A percentile compares a stretch with the other conserved stretches of the same genome.
Conservation (phyloP, 1,140 invertebrate genomes). For the Drosophila mayri region DNA sequence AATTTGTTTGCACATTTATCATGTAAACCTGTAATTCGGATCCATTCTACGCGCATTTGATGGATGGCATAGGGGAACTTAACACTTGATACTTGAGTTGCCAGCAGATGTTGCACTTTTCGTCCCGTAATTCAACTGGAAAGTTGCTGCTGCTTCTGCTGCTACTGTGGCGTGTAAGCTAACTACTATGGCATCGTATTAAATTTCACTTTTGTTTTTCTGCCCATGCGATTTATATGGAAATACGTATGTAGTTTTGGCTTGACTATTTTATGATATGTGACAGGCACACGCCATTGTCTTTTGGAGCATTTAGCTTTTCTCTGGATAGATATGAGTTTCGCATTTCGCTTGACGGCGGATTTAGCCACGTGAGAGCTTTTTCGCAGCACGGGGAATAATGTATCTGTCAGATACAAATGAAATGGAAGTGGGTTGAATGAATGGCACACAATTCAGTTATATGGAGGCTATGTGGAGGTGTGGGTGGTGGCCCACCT, state of each 20-base stretch:
- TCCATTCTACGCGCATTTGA: conserved; percentile 35
- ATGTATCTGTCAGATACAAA: conserved; percentile 43
- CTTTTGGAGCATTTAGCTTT: conserved; percentile 29
- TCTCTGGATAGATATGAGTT: conserved; percentile 39
- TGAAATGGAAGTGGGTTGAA: conserved; percentile 34
- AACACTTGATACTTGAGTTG: conserved; percentile 17
- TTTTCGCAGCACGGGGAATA: conserved; percentile 17
- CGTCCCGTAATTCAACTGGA: conserved; percentile 67
- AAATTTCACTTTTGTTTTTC: conserved; percentile 71
- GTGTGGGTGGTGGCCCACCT: not conserved
- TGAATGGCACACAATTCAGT: conserved; percentile 18
- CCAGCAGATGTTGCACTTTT: conserved; percentile 48
- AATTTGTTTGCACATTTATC: conserved; percentile 62
- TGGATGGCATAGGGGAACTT: conserved; percentile 33
- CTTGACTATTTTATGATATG: conserved; percentile 47
- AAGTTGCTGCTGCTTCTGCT: conserved; percentile 39
- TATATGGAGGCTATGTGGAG: not conserved
- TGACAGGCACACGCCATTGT: conserved; percentile 55
- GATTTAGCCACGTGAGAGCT: conserved; percentile 51
- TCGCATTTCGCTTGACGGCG: conserved; percentile 48
- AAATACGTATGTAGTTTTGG: conserved; percentile 34
- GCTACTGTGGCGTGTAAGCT: conserved; percentile 60
- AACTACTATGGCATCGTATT: conserved; percentile 60
- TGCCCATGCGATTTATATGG: conserved; percentile 47
- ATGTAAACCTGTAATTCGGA: conserved; percentile 49